Evolutionary conservation across 2,888 invertebrate species (phyloP).

Genomic region (Lasioglossum pauxillum): DNA sequence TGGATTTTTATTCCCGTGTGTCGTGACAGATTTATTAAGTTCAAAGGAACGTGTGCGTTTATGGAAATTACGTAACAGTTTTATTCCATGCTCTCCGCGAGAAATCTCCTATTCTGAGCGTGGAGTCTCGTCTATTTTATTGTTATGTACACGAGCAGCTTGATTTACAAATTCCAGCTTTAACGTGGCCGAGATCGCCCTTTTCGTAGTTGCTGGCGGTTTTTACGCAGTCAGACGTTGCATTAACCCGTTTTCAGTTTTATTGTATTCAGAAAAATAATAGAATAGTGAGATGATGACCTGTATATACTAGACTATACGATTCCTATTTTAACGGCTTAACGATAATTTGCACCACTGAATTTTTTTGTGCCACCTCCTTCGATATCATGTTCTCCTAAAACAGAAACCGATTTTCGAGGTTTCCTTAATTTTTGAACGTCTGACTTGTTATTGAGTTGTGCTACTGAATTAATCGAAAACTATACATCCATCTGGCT

Average conservation of each 20-base stretch:
- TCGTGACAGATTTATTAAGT: not conserved
- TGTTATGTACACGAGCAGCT: not conserved
- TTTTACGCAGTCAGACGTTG: not conserved
- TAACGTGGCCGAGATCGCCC: not conserved
- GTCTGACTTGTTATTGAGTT: too few species aligned
- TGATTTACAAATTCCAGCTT: not conserved
- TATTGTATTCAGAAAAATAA: not conserved
- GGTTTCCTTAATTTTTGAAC: too few species aligned
- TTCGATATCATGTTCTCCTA: too few species aligned
- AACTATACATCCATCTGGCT: too few species aligned
- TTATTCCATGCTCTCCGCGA: conserved; percentile 1
- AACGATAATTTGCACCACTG: too few species aligned
- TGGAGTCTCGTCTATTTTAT: not conserved
- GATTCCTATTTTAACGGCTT: too few species aligned
- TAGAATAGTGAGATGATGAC: not conserved
- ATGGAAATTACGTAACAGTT: not conserved
- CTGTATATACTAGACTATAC: too few species aligned
- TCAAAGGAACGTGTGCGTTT: not conserved
- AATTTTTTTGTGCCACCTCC: too few species aligned
- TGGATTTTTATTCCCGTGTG: not conserved
- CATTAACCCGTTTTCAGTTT: not conserved
- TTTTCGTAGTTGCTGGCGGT: not conserved
- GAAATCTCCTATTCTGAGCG: not conserved
- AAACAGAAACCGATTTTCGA: too few species aligned
- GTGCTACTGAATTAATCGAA: too few species aligned